Evolutionary conservation across 2,888 invertebrate species (phyloP).

Genomic region (Megalurothrips usitatus): DNA sequence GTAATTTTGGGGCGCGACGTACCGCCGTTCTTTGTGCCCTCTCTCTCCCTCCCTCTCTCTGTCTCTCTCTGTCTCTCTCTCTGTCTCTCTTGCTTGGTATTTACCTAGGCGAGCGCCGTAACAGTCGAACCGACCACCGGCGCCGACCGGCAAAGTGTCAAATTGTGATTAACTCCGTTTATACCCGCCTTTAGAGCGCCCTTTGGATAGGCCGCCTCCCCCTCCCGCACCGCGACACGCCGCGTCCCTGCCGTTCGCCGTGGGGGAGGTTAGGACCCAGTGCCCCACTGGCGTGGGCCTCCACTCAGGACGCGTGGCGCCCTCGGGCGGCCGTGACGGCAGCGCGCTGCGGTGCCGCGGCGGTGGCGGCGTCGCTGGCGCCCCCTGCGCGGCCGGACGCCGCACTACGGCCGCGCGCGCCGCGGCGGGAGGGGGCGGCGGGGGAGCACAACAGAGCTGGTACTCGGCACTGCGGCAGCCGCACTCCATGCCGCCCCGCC

Average conservation of each 20-base stretch:
- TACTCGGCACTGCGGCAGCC: slow-evolving; percentile 10
- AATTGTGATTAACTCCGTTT: no score
- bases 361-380: background rate
- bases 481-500: background rate
- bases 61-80: background rate
- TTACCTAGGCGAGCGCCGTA: no score
- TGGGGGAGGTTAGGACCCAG: slow-evolving; percentile 16
- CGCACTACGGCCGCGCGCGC: background rate
- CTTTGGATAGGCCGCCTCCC: no score
- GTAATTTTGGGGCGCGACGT: no score
- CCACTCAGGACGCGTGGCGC: background rate
- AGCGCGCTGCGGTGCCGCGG: background rate
- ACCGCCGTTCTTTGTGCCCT: no score
- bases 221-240: background rate
- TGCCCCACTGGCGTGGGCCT: background rate
- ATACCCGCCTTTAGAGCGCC: no score
- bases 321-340: background rate
- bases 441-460: slow-evolving; percentile 12
- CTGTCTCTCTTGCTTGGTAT: background rate
- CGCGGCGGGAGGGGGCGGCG: background rate
- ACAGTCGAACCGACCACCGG: no score
- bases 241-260: background rate
- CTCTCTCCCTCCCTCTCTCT: background rate
- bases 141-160: no score
- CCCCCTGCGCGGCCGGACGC: background rate